These are phyloP conservation scores for Gobio gobio DNA, from an alignment of 2,113 vertebrate species.

Conservation along the genomic window DNA sequence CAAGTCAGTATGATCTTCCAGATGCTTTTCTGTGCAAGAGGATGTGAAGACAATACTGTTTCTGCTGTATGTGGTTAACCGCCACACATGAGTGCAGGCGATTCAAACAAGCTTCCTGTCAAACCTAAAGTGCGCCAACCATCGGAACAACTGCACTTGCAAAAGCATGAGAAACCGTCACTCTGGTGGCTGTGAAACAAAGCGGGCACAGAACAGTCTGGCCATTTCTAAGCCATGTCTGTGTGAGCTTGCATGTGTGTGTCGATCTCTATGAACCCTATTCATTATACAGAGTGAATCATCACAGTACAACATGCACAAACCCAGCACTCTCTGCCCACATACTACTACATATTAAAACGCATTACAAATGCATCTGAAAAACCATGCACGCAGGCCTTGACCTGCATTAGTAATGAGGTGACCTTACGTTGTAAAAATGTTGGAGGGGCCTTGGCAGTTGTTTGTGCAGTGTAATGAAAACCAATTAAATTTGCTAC, in stretches of 20 bases:
- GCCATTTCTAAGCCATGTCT: not conserved
- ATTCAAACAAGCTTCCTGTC: slow-evolving; percentile 52
- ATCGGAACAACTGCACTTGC: slow-evolving; percentile 24
- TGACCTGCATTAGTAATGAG: slow-evolving; percentile 26
- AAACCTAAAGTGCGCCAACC: slow-evolving; percentile 13
- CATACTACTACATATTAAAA: not conserved
- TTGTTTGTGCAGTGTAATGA: slow-evolving; percentile 24
- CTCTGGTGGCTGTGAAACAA: slow-evolving; percentile 16
- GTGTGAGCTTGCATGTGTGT: not conserved
- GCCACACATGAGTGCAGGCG: slow-evolving; percentile 31
- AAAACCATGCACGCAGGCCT: not conserved
- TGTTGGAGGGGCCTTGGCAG: slow-evolving; percentile 2
- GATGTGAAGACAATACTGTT: slow-evolving; percentile 50
- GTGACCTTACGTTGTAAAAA: slow-evolving; percentile 21
- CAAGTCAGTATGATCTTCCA: not conserved
- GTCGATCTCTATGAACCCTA: slow-evolving; percentile 8
- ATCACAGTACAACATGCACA: slow-evolving; percentile 16
- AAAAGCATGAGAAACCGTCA: slow-evolving; percentile 31
- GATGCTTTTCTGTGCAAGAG: slow-evolving; percentile 27
- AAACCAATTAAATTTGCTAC: not conserved
- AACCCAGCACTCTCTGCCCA: not conserved
- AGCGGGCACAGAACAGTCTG: not conserved
- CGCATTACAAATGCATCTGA: slow-evolving; percentile 5
- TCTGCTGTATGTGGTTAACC: slow-evolving; percentile 52
- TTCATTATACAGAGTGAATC: slow-evolving; percentile 28